Evolutionary conservation across 2,113 vertebrate species (phyloP).

Genomic region (Entomyzon cyanotis): DNA sequence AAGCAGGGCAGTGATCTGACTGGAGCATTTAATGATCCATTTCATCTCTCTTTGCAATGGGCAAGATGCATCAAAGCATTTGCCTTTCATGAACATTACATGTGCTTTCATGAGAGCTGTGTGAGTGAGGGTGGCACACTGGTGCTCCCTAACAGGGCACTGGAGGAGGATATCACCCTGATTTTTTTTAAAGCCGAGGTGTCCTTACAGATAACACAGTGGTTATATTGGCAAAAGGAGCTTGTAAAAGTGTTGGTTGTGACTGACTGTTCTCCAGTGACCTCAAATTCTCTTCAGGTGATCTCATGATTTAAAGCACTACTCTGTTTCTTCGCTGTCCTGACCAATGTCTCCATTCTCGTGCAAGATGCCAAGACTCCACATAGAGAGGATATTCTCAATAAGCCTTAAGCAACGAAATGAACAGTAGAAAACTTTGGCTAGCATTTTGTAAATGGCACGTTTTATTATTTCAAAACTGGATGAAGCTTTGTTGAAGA

Average conservation of each 20-base stretch:
- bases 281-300: conserved; percentile 46
- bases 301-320: background rate
- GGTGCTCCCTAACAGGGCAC: background rate
- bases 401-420: conserved; percentile 37
- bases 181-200: conserved; percentile 35
- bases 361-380: conserved; percentile 35
- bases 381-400: conserved; percentile 6
- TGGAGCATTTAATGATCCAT: background rate
- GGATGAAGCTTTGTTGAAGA: conserved; percentile 44
- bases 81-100: background rate
- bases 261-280: conserved; percentile 44
- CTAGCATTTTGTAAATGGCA: background rate
- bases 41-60: background rate
- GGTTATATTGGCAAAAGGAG: conserved; percentile 19
- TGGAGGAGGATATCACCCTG: background rate
- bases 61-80: background rate
- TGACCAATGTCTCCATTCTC: background rate
- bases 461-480: background rate
- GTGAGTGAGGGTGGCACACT: background rate
- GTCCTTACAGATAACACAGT: conserved; percentile 23
- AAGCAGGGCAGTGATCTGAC: background rate
- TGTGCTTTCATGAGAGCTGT: background rate
- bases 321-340: background rate
- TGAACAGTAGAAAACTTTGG: background rate
- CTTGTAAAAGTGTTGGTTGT: background rate